Base-by-base conservation (phyloP, 2,888 invertebrate genomes). In the Holacanthella duospinosa region DNA sequence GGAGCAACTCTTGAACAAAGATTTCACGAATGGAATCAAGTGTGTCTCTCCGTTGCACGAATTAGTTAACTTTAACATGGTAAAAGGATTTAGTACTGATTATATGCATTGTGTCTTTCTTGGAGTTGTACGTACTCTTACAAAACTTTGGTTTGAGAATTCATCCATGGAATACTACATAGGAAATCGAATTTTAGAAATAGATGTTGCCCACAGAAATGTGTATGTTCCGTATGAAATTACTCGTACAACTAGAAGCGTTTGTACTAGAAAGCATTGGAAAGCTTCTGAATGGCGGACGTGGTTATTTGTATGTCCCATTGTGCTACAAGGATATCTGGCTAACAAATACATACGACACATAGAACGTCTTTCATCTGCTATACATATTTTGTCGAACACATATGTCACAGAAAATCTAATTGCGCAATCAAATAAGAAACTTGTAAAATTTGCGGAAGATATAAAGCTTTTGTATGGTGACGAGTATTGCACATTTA, bases 101-200 rank as follows among this genome's bases (percentile, higher is more conserved):
- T 71, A 72, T 56, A 71, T 73, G 71, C 71, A 73, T 58, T 67
- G 69, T 43, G 68, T 71, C 6, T 59, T 71, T 24, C 68, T 68
- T 29, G 70, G 73, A 21, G 66, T 71, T 12, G 58, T 63, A n/a
- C 64, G 66, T 56, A 59, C 63, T 60, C 27, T 71, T 16, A 43
- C 66, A 19, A 54, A 53, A 16, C 24, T 69, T 21, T 73, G 69
- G 70, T 60, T 68, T 55, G 65, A 66, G 9, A 12, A 16, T 16
- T 12, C 36, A 12, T 6, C 59, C 21, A 43, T 29, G 16, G 1
- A n/a, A 48, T 21, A 1, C 21, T 58, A 58, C 36, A 58, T 58
- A 3, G 58, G 58, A 1, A 58, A 58, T 36, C 4, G 2, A 3
- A n/a, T 1, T 21, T 1, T 36, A 2, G 29, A 2, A 1, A 58